Percentiles rank a stretch among this genome's conserved stretches.
Evolutionary conservation across 2,888 invertebrate species (phyloP).

Genomic region (Minunthozetes semirufus): DNA sequence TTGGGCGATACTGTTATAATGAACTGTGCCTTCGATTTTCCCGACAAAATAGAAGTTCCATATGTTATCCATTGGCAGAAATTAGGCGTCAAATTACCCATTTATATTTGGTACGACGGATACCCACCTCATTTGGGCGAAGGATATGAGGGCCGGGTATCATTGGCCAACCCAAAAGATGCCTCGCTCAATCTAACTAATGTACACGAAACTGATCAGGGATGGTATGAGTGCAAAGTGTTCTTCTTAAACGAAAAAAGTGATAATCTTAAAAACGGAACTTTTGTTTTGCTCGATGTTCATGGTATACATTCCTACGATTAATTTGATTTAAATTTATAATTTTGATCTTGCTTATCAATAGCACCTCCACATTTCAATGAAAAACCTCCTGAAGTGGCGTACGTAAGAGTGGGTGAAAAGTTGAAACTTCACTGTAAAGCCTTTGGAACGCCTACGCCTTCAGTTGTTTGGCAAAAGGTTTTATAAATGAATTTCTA

Average conservation of each 20-base stretch:
- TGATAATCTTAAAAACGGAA: slow-evolving; percentile 61
- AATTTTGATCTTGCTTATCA: neutral
- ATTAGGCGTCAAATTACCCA: slow-evolving; percentile 91
- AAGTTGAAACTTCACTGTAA: slow-evolving; percentile 92
- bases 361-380: slow-evolving; percentile 85
- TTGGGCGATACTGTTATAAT: slow-evolving; percentile 91
- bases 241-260: slow-evolving; percentile 76
- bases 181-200: slow-evolving; percentile 93
- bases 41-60: slow-evolving; percentile 59
- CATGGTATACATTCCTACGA: slow-evolving; percentile 38
- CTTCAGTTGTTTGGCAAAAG: slow-evolving; percentile 93
- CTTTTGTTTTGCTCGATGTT: slow-evolving; percentile 96
- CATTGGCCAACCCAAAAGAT: slow-evolving; percentile 64
- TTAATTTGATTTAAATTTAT: neutral
- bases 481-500: slow-evolving; percentile 58
- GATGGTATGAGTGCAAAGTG: slow-evolving; percentile 93
- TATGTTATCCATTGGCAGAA: slow-evolving; percentile 99
- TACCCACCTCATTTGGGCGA: slow-evolving; percentile 94
- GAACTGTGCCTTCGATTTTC: slow-evolving; percentile 96
- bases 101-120: slow-evolving; percentile 96
- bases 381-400: slow-evolving; percentile 88
- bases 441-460: slow-evolving; percentile 87
- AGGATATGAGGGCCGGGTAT: slow-evolving; percentile 85
- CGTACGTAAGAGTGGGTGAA: slow-evolving; percentile 93
- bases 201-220: slow-evolving; percentile 89